phyloP scores from a whole-genome alignment of 2,888 invertebrate genomes.

The Acrobasis repandana region DNA sequence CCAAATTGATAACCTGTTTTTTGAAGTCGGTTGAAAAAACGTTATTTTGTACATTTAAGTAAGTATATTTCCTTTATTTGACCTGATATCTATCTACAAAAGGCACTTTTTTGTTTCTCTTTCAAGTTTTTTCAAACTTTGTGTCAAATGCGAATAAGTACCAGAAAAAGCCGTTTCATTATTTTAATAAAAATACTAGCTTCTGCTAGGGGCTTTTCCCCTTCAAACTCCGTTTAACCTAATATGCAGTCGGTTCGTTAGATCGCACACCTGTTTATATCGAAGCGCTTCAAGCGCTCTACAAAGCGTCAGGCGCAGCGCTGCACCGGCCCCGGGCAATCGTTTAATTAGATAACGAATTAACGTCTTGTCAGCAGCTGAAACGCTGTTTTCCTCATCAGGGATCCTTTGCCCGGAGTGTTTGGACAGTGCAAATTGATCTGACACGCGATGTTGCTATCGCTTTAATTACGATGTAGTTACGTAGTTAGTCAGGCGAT shows the following conservation, averaged over 20 bases:
- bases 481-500: slow-evolving; percentile 16
- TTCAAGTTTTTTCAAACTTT: too few relatives aligned
- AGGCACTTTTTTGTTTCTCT: too few relatives aligned
- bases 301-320: slow-evolving; percentile 28
- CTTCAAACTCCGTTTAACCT: slow-evolving; percentile 12
- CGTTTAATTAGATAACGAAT: slow-evolving; percentile 76
- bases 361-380: slow-evolving; percentile 65
- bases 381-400: slow-evolving; percentile 61
- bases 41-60: too few relatives aligned
- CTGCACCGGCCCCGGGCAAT: slow-evolving; percentile 39
- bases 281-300: slow-evolving; percentile 29
- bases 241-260: slow-evolving; percentile 22
- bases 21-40: too few relatives aligned
- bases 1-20: too few relatives aligned
- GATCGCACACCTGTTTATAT: slow-evolving; percentile 15
- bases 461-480: slow-evolving; percentile 45
- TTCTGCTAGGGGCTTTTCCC: not conserved
- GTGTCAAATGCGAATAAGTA: too few relatives aligned
- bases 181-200: slow-evolving; percentile 1
- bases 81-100: too few relatives aligned
- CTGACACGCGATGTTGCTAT: slow-evolving; percentile 42
- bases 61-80: too few relatives aligned
- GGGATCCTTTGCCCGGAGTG: slow-evolving; percentile 51
- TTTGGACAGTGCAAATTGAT: slow-evolving; percentile 61
- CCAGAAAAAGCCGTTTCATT: not conserved